Conservation (phyloP, 2,113 vertebrate genomes). For the Galeopterus variegatus region DNA sequence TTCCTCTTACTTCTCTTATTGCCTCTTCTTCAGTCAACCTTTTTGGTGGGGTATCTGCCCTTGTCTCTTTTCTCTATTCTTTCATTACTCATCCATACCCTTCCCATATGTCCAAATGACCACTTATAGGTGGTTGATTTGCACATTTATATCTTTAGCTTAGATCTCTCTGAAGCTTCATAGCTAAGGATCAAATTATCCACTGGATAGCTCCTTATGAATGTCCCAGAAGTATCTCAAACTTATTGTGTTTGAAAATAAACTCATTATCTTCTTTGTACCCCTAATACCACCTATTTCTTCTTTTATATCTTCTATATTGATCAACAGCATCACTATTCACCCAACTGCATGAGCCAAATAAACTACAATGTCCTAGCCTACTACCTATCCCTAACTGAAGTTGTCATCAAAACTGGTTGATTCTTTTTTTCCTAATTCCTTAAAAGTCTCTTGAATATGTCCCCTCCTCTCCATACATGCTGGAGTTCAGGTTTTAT, state of each 20-base stretch:
- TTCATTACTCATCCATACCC: neutral
- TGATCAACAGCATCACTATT: neutral
- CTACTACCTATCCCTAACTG: neutral
- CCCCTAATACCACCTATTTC: neutral
- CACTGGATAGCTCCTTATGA: neutral
- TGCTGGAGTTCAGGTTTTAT: neutral
- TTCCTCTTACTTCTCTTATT: slow-evolving; percentile 20
- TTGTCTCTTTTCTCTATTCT: slow-evolving; percentile 16
- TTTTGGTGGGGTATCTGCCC: neutral
- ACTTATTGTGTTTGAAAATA: slow-evolving; percentile 10
- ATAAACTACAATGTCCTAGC: slow-evolving; percentile 43
- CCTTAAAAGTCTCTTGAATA: slow-evolving; percentile 2
- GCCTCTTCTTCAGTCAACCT: neutral
- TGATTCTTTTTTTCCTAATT: slow-evolving; percentile 46
- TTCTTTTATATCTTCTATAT: slow-evolving; percentile 9
- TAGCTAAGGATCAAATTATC: slow-evolving; percentile 25
- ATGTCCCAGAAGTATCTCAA: slow-evolving; percentile 28
- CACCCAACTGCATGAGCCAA: slow-evolving; percentile 24
- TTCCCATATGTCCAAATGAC: neutral
- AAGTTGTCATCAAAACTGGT: slow-evolving; percentile 34
- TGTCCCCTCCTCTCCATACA: neutral
- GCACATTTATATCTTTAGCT: neutral
- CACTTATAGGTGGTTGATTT: neutral
- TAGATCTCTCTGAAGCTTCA: neutral
- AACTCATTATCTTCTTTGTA: neutral